These are phyloP conservation scores for Apeira syringaria DNA, from an alignment of 2,888 invertebrate genomes.

Conservation along the genomic window DNA sequence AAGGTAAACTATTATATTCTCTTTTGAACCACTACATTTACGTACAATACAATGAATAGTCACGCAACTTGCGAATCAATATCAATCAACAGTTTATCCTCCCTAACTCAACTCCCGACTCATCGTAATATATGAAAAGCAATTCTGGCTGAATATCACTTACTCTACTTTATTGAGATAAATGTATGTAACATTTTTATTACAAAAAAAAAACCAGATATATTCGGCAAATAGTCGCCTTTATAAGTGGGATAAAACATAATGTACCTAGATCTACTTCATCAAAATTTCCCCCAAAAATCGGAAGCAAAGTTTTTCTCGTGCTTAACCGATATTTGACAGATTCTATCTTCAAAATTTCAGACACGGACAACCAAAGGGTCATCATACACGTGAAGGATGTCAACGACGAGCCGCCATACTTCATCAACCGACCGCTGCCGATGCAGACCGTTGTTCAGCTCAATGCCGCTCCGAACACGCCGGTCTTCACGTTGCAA, in stretches of 20 bases:
- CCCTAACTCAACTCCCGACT: conserved; percentile 4
- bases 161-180: too few relatives aligned
- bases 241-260: too few relatives aligned
- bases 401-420: conserved; percentile 98
- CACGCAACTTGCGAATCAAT: conserved; percentile 22
- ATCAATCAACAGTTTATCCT: conserved; percentile 16
- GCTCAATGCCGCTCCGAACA: conserved; percentile 96
- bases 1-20: neutral
- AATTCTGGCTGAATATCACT: too few relatives aligned
- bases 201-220: too few relatives aligned
- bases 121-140: conserved; percentile 1
- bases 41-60: conserved; percentile 15
- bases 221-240: too few relatives aligned
- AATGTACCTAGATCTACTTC: too few relatives aligned
- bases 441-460: conserved; percentile 99
- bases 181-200: too few relatives aligned
- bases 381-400: conserved; percentile 97
- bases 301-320: too few relatives aligned
- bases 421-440: conserved; percentile 97
- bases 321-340: neutral
- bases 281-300: too few relatives aligned
- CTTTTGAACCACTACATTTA: conserved; percentile 3
- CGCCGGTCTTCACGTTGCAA: conserved; percentile 98
- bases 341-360: conserved; percentile 42
- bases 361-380: conserved; percentile 97